phyloP scores from a whole-genome alignment of 2,113 vertebrate species.

The Pseudorasbora parva region DNA sequence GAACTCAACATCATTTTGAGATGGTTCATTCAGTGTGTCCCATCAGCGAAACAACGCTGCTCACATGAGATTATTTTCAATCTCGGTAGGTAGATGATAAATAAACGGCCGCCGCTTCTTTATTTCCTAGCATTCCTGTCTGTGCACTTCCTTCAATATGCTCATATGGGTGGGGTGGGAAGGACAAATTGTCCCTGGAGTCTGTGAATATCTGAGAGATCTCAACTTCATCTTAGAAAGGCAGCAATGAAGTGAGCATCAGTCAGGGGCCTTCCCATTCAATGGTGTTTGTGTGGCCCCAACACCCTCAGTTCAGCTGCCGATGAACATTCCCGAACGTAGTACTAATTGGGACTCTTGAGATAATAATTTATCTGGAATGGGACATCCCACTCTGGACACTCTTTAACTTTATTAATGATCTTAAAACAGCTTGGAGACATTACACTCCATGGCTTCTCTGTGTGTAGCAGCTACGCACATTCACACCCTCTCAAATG shows the following conservation, averaged over 20 bases:
- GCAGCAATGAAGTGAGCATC: slow-evolving; percentile 61
- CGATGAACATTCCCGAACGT: neutral
- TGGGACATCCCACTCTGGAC: neutral
- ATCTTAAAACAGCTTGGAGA: neutral
- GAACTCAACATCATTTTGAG: slow-evolving; percentile 41
- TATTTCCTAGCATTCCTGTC: slow-evolving; percentile 68
- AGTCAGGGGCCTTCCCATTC: slow-evolving; percentile 56
- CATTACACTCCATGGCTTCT: neutral
- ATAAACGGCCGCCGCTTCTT: slow-evolving; percentile 61
- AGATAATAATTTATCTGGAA: neutral
- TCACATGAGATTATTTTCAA: slow-evolving; percentile 46
- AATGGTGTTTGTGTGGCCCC: slow-evolving; percentile 31
- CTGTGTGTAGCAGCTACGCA: neutral
- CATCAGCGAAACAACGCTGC: neutral
- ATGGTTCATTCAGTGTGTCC: slow-evolving; percentile 25
- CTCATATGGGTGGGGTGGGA: slow-evolving; percentile 53
- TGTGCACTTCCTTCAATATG: slow-evolving; percentile 49
- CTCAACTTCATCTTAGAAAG: slow-evolving; percentile 61
- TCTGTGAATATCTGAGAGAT: slow-evolving; percentile 49
- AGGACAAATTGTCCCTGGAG: slow-evolving; percentile 72
- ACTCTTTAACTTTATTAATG: neutral
- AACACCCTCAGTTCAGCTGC: slow-evolving; percentile 3
- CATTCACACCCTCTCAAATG: neutral
- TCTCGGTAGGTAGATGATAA: slow-evolving; percentile 56
- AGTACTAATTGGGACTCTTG: slow-evolving; percentile 5